These are phyloP conservation scores for Clangula hyemalis DNA, from an alignment of 2,797 vertebrate genomes.

Conservation along the genomic window DNA sequence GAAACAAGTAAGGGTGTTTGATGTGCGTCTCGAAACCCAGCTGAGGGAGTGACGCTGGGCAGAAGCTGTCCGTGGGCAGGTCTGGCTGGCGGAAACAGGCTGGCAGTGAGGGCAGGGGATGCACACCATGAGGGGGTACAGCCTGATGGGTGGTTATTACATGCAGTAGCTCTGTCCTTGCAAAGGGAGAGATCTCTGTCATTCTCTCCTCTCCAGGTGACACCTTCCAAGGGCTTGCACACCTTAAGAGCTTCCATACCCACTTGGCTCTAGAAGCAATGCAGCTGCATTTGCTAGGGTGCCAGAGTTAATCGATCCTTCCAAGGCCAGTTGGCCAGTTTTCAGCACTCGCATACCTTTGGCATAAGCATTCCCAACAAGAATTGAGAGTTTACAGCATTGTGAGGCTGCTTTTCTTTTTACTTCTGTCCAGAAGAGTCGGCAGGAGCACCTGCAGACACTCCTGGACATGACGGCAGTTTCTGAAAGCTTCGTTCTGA, in stretches of 20 bases:
- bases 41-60: neutral
- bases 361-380: neutral
- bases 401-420: neutral
- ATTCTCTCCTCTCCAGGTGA: neutral
- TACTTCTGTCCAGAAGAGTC: neutral
- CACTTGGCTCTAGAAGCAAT: neutral
- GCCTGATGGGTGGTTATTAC: neutral
- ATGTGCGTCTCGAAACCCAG: neutral
- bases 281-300: neutral
- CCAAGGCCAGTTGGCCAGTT: neutral
- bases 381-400: neutral
- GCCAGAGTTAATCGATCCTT: neutral
- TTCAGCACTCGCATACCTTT: neutral
- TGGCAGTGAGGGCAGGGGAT: neutral
- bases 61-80: neutral
- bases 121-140: accelerated
- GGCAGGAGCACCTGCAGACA: neutral
- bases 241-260: neutral
- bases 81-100: accelerated
- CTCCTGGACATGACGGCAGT: accelerated
- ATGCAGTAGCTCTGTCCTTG: neutral
- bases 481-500: neutral
- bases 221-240: neutral
- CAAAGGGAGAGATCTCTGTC: neutral
- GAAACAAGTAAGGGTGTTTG: neutral